Base-by-base conservation (phyloP, 2,888 invertebrate genomes). In the Amorpha juglandis region DNA sequence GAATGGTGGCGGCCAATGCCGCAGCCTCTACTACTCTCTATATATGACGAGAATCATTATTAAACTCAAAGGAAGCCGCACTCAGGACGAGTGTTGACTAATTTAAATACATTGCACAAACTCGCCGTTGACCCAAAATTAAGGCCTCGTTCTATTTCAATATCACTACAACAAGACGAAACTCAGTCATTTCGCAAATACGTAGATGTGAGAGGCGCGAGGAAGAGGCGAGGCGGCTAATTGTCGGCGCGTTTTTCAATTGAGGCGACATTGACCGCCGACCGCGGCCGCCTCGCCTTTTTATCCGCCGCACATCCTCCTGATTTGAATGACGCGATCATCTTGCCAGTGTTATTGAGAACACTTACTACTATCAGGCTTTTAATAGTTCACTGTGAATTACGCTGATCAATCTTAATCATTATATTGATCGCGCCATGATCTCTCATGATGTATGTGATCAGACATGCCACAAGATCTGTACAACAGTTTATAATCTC, bases 181-280 rank as follows among this genome's bases (percentile, higher is more conserved):
- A 45, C 51, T 67, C 68, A 68, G 69, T 69, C 52, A 69, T 71
- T 66, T 69, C 71, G 68, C 38, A 19, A 58, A 42, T 38, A 58
- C 19, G 16, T 19, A 19, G 58, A 6, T 8, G 16, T 6, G 58
- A 19, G 58, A 19, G 58, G 42, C 65, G 67, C 33, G 33, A 35
- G 45, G 35, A 35, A 14, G 62, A 48, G 55, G 62, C 63, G 67
- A 47, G 66, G 66, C 66, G 71, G 66, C 66, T 65, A 68, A 67
- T 69, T 71, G 68, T 68, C 71, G 69, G 68, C 67, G 47, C 66
- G 62, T 67, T 69, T 69, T 71, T 69, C 68, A 67, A 63, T 63
- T 63, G 63, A 50, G 63, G 47, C 42, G 50, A 48, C 55, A 58
- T 58, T 65, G 55, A 65, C 48, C 64, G 19, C 35, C 64, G 38